A percentile compares a stretch with the other conserved stretches of the same genome.
These are phyloP conservation scores for Myiothlypis chrysogaster DNA, from an alignment of 2,797 vertebrate species.

Conservation along the genomic window DNA sequence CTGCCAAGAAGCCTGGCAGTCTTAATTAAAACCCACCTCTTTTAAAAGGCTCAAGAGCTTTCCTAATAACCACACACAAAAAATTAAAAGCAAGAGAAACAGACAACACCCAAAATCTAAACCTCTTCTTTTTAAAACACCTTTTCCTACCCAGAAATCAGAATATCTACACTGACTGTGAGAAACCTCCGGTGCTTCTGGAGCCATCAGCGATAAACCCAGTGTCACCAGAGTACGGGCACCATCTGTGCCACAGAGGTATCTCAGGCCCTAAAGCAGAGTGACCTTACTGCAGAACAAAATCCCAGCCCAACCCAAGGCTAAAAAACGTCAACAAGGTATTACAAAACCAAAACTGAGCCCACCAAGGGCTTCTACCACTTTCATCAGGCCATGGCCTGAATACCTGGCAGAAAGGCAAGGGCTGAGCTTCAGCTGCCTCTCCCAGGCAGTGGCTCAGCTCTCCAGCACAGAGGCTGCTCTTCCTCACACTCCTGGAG, in stretches of 20 bases:
- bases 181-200: neutral
- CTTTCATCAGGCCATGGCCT: neutral
- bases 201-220: neutral
- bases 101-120: neutral
- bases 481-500: neutral
- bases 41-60: neutral
- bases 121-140: neutral
- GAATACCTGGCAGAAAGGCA: neutral
- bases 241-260: neutral
- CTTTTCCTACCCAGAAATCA: neutral
- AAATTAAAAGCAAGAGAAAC: neutral
- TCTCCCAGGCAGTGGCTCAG: neutral
- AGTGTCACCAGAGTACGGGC: fast-evolving
- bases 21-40: neutral
- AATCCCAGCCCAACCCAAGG: neutral
- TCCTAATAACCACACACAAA: neutral
- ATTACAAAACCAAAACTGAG: neutral
- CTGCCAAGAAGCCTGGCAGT: neutral
- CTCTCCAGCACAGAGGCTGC: neutral
- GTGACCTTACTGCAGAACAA: neutral
- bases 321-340: neutral
- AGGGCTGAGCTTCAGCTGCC: neutral
- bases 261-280: neutral
- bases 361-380: neutral
- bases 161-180: neutral